phyloP scores from a whole-genome alignment of 2,113 vertebrate species.

The Pteronura brasiliensis region DNA sequence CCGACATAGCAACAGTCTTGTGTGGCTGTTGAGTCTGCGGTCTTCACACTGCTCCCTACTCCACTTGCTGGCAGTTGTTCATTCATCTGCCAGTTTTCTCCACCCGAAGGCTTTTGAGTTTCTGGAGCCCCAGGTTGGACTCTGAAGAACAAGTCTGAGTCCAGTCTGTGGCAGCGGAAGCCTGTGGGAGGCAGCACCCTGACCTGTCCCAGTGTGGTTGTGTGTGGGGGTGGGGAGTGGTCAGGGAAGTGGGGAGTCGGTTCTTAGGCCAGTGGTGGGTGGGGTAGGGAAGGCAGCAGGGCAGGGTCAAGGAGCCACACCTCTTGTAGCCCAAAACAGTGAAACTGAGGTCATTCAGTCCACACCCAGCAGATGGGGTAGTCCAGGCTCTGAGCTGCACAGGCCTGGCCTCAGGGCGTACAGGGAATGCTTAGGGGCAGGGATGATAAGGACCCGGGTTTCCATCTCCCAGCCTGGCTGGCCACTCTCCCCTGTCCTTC shows the following conservation, averaged over 20 bases:
- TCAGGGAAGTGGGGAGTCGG: not conserved
- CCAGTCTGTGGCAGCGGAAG: not conserved
- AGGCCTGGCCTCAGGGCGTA: not conserved
- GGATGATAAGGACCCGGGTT: not conserved
- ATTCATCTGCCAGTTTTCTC: not conserved
- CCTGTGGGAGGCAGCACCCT: not conserved
- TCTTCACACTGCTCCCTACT: not conserved
- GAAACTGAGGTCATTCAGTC: not conserved
- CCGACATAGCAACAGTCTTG: fast-evolving
- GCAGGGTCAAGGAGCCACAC: not conserved
- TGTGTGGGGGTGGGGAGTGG: not conserved
- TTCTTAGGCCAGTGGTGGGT: not conserved
- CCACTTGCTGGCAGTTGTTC: not conserved
- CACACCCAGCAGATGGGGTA: not conserved
- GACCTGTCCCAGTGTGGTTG: not conserved
- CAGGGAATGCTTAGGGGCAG: not conserved
- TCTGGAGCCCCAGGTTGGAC: not conserved
- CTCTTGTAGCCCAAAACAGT: not conserved
- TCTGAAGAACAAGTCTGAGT: not conserved
- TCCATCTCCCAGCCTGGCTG: not conserved
- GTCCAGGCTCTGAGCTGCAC: not conserved
- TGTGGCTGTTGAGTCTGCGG: not conserved
- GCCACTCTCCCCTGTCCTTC: not conserved
- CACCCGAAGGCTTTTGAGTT: not conserved
- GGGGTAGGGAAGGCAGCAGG: not conserved